These are phyloP conservation scores for Cydia amplana DNA, from an alignment of 1,140 invertebrate species.

Conservation along the genomic window DNA sequence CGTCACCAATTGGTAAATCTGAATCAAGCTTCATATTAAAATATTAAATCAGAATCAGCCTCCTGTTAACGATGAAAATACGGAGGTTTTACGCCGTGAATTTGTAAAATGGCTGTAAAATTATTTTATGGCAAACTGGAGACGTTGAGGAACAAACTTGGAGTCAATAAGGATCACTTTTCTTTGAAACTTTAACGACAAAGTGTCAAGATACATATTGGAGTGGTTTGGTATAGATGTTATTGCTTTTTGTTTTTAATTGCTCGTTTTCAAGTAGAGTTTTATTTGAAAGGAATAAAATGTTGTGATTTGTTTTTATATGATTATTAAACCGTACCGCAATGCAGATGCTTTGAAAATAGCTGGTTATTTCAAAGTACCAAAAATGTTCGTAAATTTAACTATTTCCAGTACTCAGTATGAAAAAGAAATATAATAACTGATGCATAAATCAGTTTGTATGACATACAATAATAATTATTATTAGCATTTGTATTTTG, in stretches of 20 bases:
- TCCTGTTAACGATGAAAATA: constrained; percentile 6
- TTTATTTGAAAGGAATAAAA: too few species aligned
- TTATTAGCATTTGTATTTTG: too few species aligned
- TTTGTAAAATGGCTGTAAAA: background rate
- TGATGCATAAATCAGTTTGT: too few species aligned
- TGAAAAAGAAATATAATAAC: too few species aligned
- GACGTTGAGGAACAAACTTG: background rate
- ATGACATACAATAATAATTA: too few species aligned
- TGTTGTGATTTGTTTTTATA: background rate
- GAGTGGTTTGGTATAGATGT: background rate
- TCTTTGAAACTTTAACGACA: background rate
- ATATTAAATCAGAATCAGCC: too few species aligned
- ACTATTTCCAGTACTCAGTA: too few species aligned
- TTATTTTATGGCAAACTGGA: constrained; percentile 7
- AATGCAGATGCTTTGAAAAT: background rate
- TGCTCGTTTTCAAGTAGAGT: background rate
- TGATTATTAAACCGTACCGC: background rate
- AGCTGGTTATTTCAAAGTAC: too few species aligned
- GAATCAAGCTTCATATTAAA: too few species aligned
- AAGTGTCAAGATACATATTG: background rate
- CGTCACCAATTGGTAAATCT: too few species aligned
- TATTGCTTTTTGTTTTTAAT: background rate
- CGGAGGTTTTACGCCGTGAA: background rate
- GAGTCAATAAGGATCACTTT: background rate
- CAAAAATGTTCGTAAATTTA: too few species aligned